These are phyloP conservation scores for Drosophila punjabiensis DNA, from an alignment of 1,140 invertebrate genomes.

Conservation along the genomic window DNA sequence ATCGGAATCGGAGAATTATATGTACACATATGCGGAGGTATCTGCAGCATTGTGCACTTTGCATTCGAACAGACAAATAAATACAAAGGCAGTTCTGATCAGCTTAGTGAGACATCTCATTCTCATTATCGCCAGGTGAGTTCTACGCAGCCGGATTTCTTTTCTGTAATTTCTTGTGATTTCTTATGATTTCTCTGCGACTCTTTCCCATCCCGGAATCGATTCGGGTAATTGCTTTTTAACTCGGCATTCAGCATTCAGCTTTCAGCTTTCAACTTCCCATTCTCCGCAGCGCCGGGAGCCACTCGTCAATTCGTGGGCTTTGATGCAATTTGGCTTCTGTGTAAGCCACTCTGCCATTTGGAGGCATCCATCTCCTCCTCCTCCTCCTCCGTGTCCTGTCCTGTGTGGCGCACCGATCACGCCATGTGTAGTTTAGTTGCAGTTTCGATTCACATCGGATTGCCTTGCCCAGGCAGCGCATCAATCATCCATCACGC, in stretches of 20 bases:
- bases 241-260: constrained; percentile 42
- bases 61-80: constrained; percentile 54
- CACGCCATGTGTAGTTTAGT: constrained; percentile 82
- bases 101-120: constrained; percentile 65
- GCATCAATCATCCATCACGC: constrained; percentile 81
- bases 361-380: constrained; percentile 19
- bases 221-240: constrained; percentile 64
- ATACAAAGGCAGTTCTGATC: constrained; percentile 54
- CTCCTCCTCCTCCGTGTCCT: constrained; percentile 2
- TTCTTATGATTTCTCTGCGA: constrained; percentile 34
- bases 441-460: constrained; percentile 78
- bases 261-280: constrained; percentile 24
- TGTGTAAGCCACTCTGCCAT: constrained; percentile 73
- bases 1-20: constrained; percentile 46
- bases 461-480: constrained; percentile 77
- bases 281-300: constrained; percentile 43
- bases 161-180: constrained; percentile 10
- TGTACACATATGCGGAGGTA: constrained; percentile 2
- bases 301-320: constrained; percentile 59
- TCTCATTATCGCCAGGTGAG: constrained; percentile 59
- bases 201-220: constrained; percentile 33
- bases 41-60: constrained; percentile 46
- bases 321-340: constrained; percentile 84
- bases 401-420: constrained; percentile 73
- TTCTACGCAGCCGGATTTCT: constrained; percentile 17